phyloP scores from a whole-genome alignment of 2,888 invertebrate genomes.

The Danaus chrysippus region DNA sequence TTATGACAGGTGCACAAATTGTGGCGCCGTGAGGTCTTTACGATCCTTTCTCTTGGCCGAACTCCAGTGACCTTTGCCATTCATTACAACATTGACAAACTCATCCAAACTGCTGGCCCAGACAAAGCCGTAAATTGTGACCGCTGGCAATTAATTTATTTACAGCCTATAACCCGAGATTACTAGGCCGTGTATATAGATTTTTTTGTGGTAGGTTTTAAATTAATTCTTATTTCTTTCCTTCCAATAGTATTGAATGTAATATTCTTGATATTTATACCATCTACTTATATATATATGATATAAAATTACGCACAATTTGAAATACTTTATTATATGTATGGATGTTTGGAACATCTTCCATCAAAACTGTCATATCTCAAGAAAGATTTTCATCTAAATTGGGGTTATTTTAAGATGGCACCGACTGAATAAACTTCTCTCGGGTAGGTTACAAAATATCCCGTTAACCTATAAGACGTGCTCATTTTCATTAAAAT shows the following conservation, averaged over 20 bases:
- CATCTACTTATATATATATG: too few relatives aligned
- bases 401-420: constrained; percentile 11
- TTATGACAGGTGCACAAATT: constrained; percentile 25
- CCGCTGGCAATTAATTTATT: constrained; percentile 30
- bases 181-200: not conserved
- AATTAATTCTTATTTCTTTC: not conserved
- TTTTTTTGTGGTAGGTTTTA: not conserved
- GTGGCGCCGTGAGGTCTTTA: constrained; percentile 23
- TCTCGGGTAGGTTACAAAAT: not conserved
- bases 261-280: not conserved
- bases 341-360: not conserved
- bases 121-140: constrained; percentile 27
- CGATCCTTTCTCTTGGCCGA: constrained; percentile 21
- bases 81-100: constrained; percentile 30
- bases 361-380: not conserved
- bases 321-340: too few relatives aligned
- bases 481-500: constrained; percentile 13
- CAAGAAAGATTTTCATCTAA: not conserved
- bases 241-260: not conserved
- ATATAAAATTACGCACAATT: too few relatives aligned
- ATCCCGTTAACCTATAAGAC: constrained; percentile 6
- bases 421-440: not conserved
- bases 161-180: constrained; percentile 11
- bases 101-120: constrained; percentile 23
- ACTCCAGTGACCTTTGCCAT: constrained; percentile 29